Percentiles rank a stretch among this genome's conserved stretches.
Evolutionary conservation across 2,113 vertebrate genomes (phyloP).

Genomic region (Sardina pilchardus): DNA sequence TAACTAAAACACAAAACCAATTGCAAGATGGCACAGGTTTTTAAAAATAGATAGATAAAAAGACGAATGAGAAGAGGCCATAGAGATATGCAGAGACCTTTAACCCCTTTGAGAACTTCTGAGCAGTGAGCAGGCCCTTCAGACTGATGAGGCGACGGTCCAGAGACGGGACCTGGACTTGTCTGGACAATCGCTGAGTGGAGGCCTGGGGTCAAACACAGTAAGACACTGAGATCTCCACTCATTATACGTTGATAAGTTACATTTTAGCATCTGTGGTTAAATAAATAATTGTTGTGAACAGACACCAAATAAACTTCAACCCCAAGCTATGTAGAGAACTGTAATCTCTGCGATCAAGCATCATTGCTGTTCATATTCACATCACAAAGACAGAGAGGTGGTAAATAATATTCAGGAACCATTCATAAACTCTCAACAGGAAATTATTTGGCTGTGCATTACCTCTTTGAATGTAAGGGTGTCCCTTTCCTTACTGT

Average conservation of each 20-base stretch:
- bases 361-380: not conserved
- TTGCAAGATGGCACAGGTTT: no score
- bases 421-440: no score
- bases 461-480: not conserved
- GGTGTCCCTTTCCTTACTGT: not conserved
- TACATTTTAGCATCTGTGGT: not conserved
- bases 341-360: not conserved
- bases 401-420: not conserved
- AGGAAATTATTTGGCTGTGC: not conserved
- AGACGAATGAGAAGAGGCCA: no score
- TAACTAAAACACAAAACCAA: no score
- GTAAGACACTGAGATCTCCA: not conserved
- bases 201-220: not conserved
- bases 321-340: not conserved
- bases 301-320: not conserved
- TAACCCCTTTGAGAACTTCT: slow-evolving; percentile 39
- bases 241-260: not conserved
- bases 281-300: not conserved
- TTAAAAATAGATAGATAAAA: no score
- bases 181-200: not conserved
- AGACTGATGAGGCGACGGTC: slow-evolving; percentile 26
- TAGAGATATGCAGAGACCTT: no score
- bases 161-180: not conserved
- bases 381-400: not conserved
- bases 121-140: slow-evolving; percentile 36